These are phyloP conservation scores for Scytalopus superciliaris DNA, from an alignment of 2,113 vertebrate genomes.

Conservation along the genomic window DNA sequence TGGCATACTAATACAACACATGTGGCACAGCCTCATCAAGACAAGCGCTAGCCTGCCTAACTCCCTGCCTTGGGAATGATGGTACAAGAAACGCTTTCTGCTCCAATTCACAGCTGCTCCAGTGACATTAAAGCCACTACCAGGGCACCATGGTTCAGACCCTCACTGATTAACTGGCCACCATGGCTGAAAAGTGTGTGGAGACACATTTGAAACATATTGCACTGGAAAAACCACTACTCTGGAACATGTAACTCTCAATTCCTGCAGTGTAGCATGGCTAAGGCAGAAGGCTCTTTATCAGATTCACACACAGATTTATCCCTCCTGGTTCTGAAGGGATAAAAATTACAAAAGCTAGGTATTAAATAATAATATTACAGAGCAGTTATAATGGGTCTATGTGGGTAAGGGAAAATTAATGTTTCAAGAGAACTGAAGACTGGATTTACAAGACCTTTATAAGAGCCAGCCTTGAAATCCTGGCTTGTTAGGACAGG, in stretches of 20 bases:
- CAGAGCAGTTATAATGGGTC: not conserved
- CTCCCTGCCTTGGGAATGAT: not conserved
- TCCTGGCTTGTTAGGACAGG: not conserved
- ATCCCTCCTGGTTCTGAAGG: not conserved
- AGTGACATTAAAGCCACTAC: not conserved
- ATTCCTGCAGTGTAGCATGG: not conserved
- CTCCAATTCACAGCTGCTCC: constrained; percentile 25
- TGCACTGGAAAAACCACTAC: not conserved
- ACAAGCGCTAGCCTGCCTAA: not conserved
- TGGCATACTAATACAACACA: not conserved
- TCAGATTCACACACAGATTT: not conserved
- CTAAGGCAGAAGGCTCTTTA: not conserved
- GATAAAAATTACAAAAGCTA: not conserved
- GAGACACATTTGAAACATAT: not conserved
- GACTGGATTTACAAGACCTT: not conserved
- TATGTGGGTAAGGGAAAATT: not conserved
- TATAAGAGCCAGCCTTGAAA: not conserved
- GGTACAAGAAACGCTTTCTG: not conserved
- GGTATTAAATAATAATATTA: constrained; percentile 3
- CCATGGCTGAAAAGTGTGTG: not conserved
- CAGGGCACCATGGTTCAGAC: not conserved
- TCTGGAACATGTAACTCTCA: not conserved
- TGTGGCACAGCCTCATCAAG: not conserved
- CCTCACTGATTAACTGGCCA: not conserved
- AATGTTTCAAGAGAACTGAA: not conserved